Evolutionary conservation across 2,113 vertebrate genomes (phyloP).

Genomic region (Heteronetta atricapilla): DNA sequence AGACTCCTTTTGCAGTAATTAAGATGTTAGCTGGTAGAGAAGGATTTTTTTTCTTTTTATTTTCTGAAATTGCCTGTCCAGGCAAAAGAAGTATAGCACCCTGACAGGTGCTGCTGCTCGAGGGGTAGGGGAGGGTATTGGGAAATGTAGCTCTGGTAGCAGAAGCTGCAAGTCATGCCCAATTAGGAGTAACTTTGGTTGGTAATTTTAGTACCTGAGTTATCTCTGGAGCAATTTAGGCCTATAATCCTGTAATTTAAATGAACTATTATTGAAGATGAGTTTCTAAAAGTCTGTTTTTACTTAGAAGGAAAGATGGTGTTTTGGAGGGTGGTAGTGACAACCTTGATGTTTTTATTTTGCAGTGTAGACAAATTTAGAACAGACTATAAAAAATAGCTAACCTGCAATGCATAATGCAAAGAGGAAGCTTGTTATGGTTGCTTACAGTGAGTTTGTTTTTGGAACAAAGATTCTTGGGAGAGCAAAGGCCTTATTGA

Average conservation of each 20-base stretch:
- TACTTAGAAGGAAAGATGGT: not conserved
- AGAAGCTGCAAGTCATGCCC: not conserved
- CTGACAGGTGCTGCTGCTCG: accelerated
- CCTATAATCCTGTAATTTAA: not conserved
- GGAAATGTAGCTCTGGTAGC: not conserved
- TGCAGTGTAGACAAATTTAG: not conserved
- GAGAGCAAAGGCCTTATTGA: not conserved
- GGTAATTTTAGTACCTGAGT: not conserved
- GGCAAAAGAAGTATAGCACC: not conserved
- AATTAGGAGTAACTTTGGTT: not conserved
- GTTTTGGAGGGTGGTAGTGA: not conserved
- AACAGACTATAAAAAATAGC: not conserved
- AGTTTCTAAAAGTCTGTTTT: not conserved
- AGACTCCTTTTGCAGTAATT: not conserved
- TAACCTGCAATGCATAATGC: not conserved
- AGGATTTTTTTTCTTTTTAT: not conserved
- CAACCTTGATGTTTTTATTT: not conserved
- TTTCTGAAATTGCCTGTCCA: not conserved
- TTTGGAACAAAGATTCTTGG: not conserved
- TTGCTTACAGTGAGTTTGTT: not conserved
- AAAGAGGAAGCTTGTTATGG: not conserved
- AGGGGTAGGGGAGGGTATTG: not conserved
- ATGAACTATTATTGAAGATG: not conserved
- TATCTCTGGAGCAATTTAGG: not conserved
- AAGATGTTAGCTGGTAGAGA: not conserved